Base-by-base conservation (phyloP, 2,797 vertebrate genomes). In the Sitta carolinensis region DNA sequence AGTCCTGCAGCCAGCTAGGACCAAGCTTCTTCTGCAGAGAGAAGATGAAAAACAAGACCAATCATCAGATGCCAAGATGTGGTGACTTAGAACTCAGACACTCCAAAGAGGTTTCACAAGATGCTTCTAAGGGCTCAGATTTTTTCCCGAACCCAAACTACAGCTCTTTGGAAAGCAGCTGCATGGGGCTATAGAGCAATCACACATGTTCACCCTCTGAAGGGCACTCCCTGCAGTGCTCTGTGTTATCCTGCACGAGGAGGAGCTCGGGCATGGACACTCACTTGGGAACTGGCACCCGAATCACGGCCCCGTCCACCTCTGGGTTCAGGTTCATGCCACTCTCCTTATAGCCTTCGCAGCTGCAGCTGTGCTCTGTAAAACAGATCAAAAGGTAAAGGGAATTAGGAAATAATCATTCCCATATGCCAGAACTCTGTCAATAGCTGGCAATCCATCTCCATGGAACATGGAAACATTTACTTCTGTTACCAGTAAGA, bases 321-420 rank as follows among this genome's bases (percentile, higher is more conserved):
- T 99, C 99, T 64, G 99, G 99, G 98, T 99, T 99, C 95, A 99
- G 98, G 98, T 99, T 99, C 99, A 99, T 99, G 97, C 98, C 98
- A 94, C 99, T 99, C 97, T 99, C 98, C 98, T 98, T 95, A 99
- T 98, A 92, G 99, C 99, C 91, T 97, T 98, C 85, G 95, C 97
- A 97, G 98, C 99, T 63, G 98, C 98, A 97, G 98, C 97, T 96
- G 98, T 98, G 97, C 98, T 99, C 99, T 99, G 98, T 96, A 94
- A 97, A 98, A 94, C 89, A 97, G 93, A 97, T 98, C 97, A 98
- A 98, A 98, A 96, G 96, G 97, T 97, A 97, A 96, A 96, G 93
- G 97, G 98, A 97, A 98, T 98, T 98, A 98, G 98, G 97, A 98
- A 98, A 97, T 98, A 98, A 98, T 98, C 98, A 98, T 97, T 98